Conservation (phyloP, 2,797 vertebrate genomes). For the Pangasius sanitwongsei region DNA sequence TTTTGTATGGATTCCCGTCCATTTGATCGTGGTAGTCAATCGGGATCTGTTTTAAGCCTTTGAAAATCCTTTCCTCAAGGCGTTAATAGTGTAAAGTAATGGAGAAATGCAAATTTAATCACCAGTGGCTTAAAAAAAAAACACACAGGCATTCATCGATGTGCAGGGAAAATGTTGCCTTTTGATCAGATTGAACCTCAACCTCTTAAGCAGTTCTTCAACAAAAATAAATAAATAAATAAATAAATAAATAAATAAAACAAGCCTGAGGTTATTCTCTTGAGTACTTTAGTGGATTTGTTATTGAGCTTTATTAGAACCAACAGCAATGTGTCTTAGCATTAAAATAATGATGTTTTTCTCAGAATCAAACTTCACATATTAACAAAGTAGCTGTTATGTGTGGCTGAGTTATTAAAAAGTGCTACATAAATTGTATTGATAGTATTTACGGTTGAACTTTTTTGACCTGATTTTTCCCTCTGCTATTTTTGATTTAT, state of each 20-base stretch:
- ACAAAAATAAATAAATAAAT: background rate
- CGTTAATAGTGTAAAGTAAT: slow-evolving; percentile 33
- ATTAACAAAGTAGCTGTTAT: background rate
- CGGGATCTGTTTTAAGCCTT: slow-evolving; percentile 35
- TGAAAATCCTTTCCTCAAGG: slow-evolving; percentile 38
- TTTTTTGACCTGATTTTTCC: background rate
- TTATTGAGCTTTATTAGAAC: slow-evolving; percentile 20
- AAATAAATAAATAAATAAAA: background rate
- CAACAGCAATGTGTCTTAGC: background rate
- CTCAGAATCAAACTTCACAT: background rate
- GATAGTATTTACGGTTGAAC: background rate
- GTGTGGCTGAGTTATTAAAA: background rate
- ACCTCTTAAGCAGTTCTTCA: slow-evolving; percentile 33
- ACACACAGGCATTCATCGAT: slow-evolving; percentile 28
- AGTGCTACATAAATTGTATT: too few species aligned
- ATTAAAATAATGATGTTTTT: background rate
- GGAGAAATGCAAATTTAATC: slow-evolving; percentile 33
- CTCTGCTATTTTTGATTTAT: background rate
- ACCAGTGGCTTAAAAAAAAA: slow-evolving; percentile 27
- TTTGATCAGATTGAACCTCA: slow-evolving; percentile 46
- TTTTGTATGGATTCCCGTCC: slow-evolving; percentile 43
- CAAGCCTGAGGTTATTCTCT: background rate
- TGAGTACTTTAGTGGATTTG: background rate
- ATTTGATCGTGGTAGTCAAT: slow-evolving; percentile 41
- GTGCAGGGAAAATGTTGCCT: slow-evolving; percentile 13